phyloP scores from a whole-genome alignment of 2,888 invertebrate species.

The Mythimna ferrago region DNA sequence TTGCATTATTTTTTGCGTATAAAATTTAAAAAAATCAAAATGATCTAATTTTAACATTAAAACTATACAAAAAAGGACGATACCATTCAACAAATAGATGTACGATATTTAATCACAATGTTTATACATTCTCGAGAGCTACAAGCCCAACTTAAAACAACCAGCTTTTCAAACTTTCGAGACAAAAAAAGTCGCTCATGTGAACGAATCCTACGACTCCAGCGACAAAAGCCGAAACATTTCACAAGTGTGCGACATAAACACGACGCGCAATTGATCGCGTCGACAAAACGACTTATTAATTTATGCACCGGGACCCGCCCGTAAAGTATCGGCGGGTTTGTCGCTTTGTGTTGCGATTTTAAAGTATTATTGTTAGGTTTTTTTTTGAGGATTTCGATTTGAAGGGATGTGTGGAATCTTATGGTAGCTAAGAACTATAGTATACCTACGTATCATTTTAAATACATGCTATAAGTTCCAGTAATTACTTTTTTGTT shows the following conservation, averaged over 20 bases:
- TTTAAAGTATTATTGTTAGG: conserved; percentile 44
- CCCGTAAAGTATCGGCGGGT: conserved; percentile 54
- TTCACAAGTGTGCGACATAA: conserved; percentile 62
- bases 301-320: conserved; percentile 70
- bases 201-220: conserved; percentile 47
- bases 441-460: no score
- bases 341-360: conserved; percentile 49
- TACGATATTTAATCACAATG: not conserved
- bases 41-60: no score
- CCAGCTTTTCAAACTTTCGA: not conserved
- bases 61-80: no score
- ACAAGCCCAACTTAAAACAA: not conserved
- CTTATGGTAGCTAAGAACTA: not conserved
- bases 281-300: conserved; percentile 73
- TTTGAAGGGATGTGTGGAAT: conserved; percentile 1
- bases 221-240: conserved; percentile 59
- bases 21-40: no score
- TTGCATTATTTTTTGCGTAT: no score
- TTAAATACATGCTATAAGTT: not conserved
- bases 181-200: conserved; percentile 19
- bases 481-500: not conserved
- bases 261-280: conserved; percentile 72
- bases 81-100: no score
- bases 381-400: not conserved
- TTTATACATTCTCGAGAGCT: not conserved